These are phyloP conservation scores for Delia radicum DNA, from an alignment of 1,140 invertebrate species.

Conservation along the genomic window DNA sequence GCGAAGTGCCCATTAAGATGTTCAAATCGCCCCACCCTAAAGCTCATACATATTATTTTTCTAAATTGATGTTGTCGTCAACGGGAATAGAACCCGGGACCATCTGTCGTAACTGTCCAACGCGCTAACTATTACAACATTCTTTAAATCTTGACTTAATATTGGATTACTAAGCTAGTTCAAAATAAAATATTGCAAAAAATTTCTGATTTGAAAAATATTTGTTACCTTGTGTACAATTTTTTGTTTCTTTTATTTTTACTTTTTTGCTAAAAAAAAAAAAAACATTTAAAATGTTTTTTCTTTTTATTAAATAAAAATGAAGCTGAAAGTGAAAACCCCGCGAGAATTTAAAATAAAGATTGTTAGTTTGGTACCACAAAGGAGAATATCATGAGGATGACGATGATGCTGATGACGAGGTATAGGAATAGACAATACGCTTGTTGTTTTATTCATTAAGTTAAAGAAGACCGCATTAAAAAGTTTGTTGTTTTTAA, in stretches of 20 bases:
- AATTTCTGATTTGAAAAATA: neutral
- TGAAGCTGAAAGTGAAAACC: slow-evolving; percentile 15
- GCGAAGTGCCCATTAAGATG: too few species aligned
- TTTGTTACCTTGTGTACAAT: neutral
- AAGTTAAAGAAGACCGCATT: slow-evolving; percentile 17
- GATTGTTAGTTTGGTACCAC: neutral
- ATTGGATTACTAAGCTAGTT: too few species aligned
- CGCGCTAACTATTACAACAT: too few species aligned
- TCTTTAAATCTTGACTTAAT: too few species aligned
- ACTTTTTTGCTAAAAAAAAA: neutral
- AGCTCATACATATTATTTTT: too few species aligned
- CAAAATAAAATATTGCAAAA: too few species aligned
- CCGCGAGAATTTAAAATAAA: slow-evolving; percentile 13
- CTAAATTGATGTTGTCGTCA: too few species aligned
- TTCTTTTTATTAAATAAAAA: neutral
- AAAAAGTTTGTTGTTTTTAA: neutral
- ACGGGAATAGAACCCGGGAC: too few species aligned
- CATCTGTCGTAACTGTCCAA: too few species aligned
- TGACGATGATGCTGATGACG: neutral
- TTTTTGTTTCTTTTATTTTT: neutral
- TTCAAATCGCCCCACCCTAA: too few species aligned
- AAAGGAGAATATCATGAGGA: neutral
- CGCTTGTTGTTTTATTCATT: slow-evolving; percentile 23
- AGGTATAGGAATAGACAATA: slow-evolving; percentile 6
- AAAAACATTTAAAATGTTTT: neutral